phyloP scores from a whole-genome alignment of 2,888 invertebrate genomes.

The Bedellia somnulentella region DNA sequence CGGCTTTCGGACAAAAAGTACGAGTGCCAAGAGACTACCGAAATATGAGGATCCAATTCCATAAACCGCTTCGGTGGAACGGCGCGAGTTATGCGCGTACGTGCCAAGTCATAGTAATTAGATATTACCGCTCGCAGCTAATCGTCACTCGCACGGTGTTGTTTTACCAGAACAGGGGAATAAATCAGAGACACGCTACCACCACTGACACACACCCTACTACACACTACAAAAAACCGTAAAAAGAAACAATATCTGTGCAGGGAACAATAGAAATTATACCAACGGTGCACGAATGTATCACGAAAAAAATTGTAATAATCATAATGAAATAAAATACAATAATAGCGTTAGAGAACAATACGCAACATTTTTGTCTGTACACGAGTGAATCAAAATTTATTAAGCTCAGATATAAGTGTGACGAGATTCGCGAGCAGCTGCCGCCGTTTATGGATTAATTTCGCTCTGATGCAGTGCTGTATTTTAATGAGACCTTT shows the following conservation, averaged over 20 bases:
- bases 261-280: conserved; percentile 58
- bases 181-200: conserved; percentile 40
- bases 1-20: conserved; percentile 28
- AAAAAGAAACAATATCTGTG: conserved; percentile 50
- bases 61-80: conserved; percentile 58
- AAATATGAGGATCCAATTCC: conserved; percentile 59
- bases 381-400: conserved; percentile 39
- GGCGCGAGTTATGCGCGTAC: conserved; percentile 52
- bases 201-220: conserved; percentile 16
- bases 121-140: conserved; percentile 53
- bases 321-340: conserved; percentile 53
- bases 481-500: conserved; percentile 44
- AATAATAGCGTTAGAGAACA: conserved; percentile 52
- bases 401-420: conserved; percentile 49
- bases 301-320: conserved; percentile 53
- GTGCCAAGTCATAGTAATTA: conserved; percentile 59
- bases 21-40: conserved; percentile 49
- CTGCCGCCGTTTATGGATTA: conserved; percentile 44
- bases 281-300: conserved; percentile 35
- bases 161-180: conserved; percentile 56
- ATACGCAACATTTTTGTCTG: conserved; percentile 30
- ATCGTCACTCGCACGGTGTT: conserved; percentile 59
- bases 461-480: conserved; percentile 34
- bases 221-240: conserved; percentile 37
- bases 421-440: too few relatives aligned